Evolutionary conservation across 2,797 vertebrate genomes (phyloP).

Genomic region (Chiropotes sagulatus): DNA sequence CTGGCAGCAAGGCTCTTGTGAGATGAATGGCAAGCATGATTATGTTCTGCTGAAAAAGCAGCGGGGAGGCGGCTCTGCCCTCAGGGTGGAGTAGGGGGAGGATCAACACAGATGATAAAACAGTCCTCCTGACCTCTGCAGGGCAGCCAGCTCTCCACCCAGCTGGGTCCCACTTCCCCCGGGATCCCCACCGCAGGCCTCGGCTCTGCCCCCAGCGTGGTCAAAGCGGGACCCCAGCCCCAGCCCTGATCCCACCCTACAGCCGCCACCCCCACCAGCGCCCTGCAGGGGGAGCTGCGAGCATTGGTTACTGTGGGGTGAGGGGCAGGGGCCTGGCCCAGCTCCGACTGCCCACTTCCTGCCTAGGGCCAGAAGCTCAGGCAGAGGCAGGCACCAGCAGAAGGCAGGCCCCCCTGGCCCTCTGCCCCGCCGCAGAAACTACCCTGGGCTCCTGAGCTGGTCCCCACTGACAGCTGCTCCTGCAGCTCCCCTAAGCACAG

Average conservation of each 20-base stretch:
- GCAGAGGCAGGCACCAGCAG: background rate
- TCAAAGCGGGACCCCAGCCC: rapidly evolving
- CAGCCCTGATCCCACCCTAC: rapidly evolving
- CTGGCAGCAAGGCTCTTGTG: background rate
- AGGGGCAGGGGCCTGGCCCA: background rate
- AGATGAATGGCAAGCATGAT: background rate
- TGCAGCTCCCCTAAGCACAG: background rate
- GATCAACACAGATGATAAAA: background rate
- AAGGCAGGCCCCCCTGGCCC: background rate
- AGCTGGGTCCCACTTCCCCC: background rate
- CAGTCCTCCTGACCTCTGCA: background rate
- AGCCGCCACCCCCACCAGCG: background rate
- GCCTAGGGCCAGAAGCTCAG: background rate
- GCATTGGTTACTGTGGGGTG: background rate
- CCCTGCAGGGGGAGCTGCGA: rapidly evolving
- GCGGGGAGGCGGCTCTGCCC: background rate
- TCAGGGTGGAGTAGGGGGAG: background rate
- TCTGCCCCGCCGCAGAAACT: background rate
- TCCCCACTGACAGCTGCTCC: background rate
- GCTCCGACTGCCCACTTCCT: background rate
- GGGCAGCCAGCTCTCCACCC: background rate
- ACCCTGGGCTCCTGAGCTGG: background rate
- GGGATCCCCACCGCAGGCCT: no score
- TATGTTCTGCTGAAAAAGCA: background rate
- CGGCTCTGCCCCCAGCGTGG: background rate